Conservation (phyloP, 2,797 vertebrate species). For the Squalus acanthias region DNA sequence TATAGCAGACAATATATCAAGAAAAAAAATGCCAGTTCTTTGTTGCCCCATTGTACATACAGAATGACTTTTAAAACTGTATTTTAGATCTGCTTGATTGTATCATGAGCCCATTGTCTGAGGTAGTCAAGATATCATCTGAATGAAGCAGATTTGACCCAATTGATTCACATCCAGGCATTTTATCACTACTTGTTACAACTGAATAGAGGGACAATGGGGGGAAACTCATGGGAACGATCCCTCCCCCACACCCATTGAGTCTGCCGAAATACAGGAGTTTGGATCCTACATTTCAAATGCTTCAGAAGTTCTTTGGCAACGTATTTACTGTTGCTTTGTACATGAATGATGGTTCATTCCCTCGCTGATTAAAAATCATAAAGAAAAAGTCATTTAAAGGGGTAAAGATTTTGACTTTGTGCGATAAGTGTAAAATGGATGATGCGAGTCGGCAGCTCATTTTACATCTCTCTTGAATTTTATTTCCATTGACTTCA, state of each 20-base stretch:
- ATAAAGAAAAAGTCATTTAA: too few species aligned
- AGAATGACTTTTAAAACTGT: slow-evolving; percentile 35
- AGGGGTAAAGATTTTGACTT: neutral
- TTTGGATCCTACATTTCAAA: neutral
- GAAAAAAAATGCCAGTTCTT: neutral
- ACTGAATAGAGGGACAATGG: slow-evolving; percentile 8
- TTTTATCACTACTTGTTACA: slow-evolving; percentile 17
- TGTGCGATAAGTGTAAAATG: neutral
- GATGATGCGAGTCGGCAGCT: neutral
- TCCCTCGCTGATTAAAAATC: neutral
- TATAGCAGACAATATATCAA: neutral
- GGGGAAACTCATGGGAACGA: slow-evolving; percentile 18
- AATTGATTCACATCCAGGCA: slow-evolving; percentile 9
- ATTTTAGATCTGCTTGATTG: slow-evolving; percentile 46
- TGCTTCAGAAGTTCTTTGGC: neutral
- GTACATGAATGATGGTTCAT: neutral
- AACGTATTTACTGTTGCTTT: neutral
- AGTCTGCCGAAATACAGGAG: neutral
- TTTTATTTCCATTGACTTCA: neutral
- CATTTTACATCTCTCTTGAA: neutral
- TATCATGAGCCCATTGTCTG: neutral
- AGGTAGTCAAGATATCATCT: neutral
- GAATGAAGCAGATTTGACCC: slow-evolving; percentile 6
- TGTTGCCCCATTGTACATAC: neutral
- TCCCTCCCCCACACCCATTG: neutral